phyloP scores from a whole-genome alignment of 1,140 invertebrate species.

The Drosophila bipectinata region DNA sequence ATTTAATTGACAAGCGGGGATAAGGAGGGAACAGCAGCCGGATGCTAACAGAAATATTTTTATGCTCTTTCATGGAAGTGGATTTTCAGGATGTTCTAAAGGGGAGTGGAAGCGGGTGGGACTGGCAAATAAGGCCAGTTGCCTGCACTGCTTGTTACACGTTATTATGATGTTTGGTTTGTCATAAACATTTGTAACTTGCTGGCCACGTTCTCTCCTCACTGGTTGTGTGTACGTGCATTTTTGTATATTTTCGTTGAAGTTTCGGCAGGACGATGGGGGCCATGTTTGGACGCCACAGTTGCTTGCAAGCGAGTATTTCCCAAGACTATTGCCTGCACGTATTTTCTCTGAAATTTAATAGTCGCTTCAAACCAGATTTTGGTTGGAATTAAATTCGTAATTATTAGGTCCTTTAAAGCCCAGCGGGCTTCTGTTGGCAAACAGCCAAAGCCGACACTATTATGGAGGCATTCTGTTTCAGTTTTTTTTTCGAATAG shows the following conservation, averaged over 20 bases:
- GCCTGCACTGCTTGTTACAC: constrained; percentile 69
- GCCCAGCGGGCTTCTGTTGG: constrained; percentile 1
- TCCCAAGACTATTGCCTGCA: not conserved
- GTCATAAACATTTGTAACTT: constrained; percentile 82
- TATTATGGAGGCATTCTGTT: constrained; percentile 47
- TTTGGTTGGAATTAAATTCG: no score
- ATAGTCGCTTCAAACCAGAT: not conserved
- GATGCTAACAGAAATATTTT: constrained; percentile 49
- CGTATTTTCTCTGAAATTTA: not conserved
- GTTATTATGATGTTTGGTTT: constrained; percentile 81
- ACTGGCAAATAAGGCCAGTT: constrained; percentile 1
- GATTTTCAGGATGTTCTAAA: not conserved
- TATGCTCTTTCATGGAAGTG: constrained; percentile 20
- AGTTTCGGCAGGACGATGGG: not conserved
- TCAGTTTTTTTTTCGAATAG: constrained; percentile 34
- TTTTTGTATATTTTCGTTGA: constrained; percentile 28
- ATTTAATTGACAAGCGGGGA: constrained; percentile 74
- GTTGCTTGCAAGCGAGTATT: constrained; percentile 25
- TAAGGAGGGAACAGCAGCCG: constrained; percentile 21
- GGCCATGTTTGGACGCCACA: constrained; percentile 21
- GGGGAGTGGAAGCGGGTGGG: not conserved
- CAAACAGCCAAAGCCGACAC: constrained; percentile 32
- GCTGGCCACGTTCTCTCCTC: constrained; percentile 45
- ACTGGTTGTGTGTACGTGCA: constrained; percentile 40
- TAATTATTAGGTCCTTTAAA: not conserved